Evolutionary conservation across 2,797 vertebrate genomes (phyloP).

Genomic region (Enteromius anoplus): DNA sequence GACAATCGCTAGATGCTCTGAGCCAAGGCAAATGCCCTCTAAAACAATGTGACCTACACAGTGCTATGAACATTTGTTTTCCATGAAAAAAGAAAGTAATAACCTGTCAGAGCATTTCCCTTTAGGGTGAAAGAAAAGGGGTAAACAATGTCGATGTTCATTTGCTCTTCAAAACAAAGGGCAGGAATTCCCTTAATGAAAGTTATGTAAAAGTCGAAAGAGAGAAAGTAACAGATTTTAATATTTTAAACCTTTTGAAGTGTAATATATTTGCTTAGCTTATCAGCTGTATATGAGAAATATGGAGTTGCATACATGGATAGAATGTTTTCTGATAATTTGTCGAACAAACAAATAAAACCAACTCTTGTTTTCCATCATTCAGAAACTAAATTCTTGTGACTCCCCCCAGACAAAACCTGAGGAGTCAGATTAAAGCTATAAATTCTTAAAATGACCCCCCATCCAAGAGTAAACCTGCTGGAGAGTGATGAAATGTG

Average conservation of each 20-base stretch:
- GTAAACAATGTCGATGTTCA: background rate
- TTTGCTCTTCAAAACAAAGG: conserved; percentile 25
- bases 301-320: background rate
- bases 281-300: background rate
- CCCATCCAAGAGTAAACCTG: conserved; percentile 5
- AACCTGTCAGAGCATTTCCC: conserved; percentile 39
- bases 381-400: background rate
- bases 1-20: conserved; percentile 11
- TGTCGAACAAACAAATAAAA: background rate
- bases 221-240: background rate
- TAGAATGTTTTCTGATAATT: background rate
- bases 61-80: conserved; percentile 15
- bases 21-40: conserved; percentile 26
- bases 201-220: conserved; percentile 10
- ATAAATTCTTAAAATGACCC: conserved; percentile 31
- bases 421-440: conserved; percentile 32
- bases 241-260: background rate
- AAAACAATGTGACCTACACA: conserved; percentile 37
- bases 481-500: conserved; percentile 11
- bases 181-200: conserved; percentile 20
- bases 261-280: background rate
- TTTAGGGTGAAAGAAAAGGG: background rate
- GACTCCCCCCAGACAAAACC: conserved; percentile 8
- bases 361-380: background rate
- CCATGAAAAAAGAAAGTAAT: conserved; percentile 15